These are phyloP conservation scores for Myiagra hebetior DNA, from an alignment of 2,113 vertebrate species.

Conservation along the genomic window DNA sequence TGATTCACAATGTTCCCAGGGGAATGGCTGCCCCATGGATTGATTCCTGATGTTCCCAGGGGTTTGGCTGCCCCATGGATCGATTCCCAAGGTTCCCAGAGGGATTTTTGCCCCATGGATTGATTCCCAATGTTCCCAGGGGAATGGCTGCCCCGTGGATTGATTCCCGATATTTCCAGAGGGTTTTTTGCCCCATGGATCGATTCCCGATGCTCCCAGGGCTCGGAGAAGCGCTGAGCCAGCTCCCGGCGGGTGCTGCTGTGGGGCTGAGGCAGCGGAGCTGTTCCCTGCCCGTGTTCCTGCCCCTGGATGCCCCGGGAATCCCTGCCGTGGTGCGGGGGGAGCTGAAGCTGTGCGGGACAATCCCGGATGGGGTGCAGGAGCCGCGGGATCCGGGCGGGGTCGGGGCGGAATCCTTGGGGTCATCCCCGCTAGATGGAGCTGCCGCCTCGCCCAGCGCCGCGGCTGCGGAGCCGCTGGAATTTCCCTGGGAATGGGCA, in stretches of 20 bases:
- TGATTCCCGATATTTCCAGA: not conserved
- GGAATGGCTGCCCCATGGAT: not conserved
- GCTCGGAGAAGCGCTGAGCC: not conserved
- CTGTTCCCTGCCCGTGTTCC: not conserved
- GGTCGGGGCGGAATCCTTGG: not conserved
- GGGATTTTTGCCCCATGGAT: not conserved
- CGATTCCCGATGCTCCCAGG: not conserved
- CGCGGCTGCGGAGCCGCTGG: not conserved
- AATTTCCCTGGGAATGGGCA: not conserved
- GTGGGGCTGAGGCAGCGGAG: not conserved
- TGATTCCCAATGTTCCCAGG: rapidly evolving
- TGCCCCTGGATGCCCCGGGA: not conserved
- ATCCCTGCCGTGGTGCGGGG: rapidly evolving
- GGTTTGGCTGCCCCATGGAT: not conserved
- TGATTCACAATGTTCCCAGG: rapidly evolving
- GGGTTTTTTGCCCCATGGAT: not conserved
- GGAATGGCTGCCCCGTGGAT: not conserved
- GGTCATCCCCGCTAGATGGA: constrained; percentile 69
- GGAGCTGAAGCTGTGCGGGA: not conserved
- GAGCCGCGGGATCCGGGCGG: not conserved
- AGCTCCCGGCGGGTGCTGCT: not conserved
- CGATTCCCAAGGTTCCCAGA: not conserved
- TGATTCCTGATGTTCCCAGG: rapidly evolving
- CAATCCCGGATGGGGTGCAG: not conserved
- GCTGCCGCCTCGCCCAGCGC: not conserved